phyloP scores from a whole-genome alignment of 2,797 vertebrate genomes.

The Momotus momota region DNA sequence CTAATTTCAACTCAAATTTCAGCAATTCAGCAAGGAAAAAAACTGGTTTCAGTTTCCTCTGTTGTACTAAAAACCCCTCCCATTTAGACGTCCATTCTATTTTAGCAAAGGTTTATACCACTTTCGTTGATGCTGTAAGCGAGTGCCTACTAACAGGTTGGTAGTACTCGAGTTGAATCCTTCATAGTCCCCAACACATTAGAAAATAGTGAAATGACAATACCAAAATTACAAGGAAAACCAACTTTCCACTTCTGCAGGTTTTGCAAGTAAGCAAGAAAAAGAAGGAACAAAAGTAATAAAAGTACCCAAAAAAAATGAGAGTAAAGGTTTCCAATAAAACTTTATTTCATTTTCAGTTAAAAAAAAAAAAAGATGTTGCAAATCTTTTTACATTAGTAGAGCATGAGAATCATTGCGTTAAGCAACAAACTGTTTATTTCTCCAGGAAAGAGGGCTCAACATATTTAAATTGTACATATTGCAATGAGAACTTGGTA shows the following conservation, averaged over 20 bases:
- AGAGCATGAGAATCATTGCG: not conserved
- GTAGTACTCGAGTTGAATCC: not conserved
- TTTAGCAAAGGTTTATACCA: not conserved
- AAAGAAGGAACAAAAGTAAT: not conserved
- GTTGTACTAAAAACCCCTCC: not conserved
- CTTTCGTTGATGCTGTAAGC: not conserved
- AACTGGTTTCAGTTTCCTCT: rapidly evolving
- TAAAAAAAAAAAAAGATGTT: not conserved
- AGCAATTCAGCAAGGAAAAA: not conserved
- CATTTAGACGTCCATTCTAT: not conserved
- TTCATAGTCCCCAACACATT: not conserved
- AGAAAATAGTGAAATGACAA: not conserved
- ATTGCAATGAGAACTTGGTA: not conserved
- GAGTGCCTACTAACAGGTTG: not conserved
- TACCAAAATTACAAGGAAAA: not conserved
- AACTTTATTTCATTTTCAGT: not conserved
- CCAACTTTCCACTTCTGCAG: not conserved
- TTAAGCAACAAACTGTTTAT: not conserved
- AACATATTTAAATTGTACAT: not conserved
- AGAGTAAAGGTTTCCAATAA: not conserved
- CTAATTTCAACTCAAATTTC: too few relatives aligned
- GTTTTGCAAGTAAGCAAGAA: not conserved
- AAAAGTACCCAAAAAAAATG: not conserved
- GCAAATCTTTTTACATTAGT: not conserved
- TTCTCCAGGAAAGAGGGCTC: not conserved